These are phyloP conservation scores for Pandemis cinnamomeana DNA, from an alignment of 2,888 invertebrate genomes.

Conservation along the genomic window DNA sequence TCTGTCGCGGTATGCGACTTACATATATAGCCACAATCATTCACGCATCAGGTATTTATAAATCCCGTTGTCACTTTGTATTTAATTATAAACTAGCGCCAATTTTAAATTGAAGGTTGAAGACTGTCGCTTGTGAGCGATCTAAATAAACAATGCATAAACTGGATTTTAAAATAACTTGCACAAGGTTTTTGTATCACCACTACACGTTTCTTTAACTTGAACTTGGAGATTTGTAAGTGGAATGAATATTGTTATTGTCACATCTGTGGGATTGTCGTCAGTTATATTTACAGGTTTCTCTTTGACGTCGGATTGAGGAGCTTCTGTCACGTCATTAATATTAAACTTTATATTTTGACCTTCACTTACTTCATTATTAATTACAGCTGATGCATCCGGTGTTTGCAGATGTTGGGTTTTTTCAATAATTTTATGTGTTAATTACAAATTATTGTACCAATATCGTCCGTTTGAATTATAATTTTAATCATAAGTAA, in stretches of 20 bases:
- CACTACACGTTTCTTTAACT: constrained; percentile 76
- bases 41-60: constrained; percentile 37
- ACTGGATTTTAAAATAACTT: constrained; percentile 75
- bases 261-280: constrained; percentile 66
- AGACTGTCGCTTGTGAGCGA: constrained; percentile 59
- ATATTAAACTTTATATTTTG: constrained; percentile 60
- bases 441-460: constrained; percentile 41
- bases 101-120: constrained; percentile 45
- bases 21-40: constrained; percentile 20
- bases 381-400: constrained; percentile 81
- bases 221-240: constrained; percentile 80
- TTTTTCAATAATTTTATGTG: constrained; percentile 58
- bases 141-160: constrained; percentile 77
- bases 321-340: constrained; percentile 81
- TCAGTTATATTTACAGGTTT: constrained; percentile 76
- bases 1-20: constrained; percentile 13
- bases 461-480: constrained; percentile 30
- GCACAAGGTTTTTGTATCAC: constrained; percentile 78
- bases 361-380: constrained; percentile 70
- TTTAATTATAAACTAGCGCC: constrained; percentile 39
- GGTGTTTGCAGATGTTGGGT: constrained; percentile 79
- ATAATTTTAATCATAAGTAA: constrained; percentile 23
- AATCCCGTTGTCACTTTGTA: constrained; percentile 36
- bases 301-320: constrained; percentile 76
- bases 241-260: constrained; percentile 81